phyloP scores from a whole-genome alignment of 2,888 invertebrate genomes.

The Lymantria monacha region DNA sequence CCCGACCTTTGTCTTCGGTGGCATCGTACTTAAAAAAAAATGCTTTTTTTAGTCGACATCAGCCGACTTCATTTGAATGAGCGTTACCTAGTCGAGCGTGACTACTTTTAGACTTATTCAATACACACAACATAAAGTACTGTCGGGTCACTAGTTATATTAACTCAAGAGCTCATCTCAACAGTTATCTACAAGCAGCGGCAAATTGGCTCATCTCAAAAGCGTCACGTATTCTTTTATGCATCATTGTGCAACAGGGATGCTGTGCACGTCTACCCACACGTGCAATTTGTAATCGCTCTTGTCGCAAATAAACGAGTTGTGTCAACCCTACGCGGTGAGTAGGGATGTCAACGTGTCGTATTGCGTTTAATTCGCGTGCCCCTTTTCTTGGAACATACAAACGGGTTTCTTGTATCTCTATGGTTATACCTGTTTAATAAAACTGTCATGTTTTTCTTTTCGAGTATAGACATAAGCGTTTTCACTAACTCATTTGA shows the following conservation, averaged over 20 bases:
- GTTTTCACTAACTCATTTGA: too few relatives aligned
- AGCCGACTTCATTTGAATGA: too few relatives aligned
- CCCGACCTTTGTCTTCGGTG: too few relatives aligned
- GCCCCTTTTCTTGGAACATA: slow-evolving; percentile 16
- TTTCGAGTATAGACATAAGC: too few relatives aligned
- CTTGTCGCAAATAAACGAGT: slow-evolving; percentile 34
- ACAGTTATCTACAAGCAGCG: slow-evolving; percentile 16
- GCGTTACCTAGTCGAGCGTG: too few relatives aligned
- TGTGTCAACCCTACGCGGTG: slow-evolving; percentile 30
- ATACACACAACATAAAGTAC: too few relatives aligned
- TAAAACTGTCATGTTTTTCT: slow-evolving; percentile 15
- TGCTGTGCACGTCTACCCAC: slow-evolving; percentile 38
- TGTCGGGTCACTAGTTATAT: neutral
- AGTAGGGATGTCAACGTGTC: slow-evolving; percentile 27
- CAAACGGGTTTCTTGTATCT: slow-evolving; percentile 15
- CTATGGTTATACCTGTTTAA: slow-evolving; percentile 15
- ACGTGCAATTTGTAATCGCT: slow-evolving; percentile 39
- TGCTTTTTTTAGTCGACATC: too few relatives aligned
- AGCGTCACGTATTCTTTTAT: slow-evolving; percentile 47
- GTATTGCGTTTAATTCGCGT: slow-evolving; percentile 9
- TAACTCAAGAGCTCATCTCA: slow-evolving; percentile 11
- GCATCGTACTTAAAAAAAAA: too few relatives aligned
- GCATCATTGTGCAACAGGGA: slow-evolving; percentile 51
- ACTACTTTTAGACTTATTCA: too few relatives aligned
- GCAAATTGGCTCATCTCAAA: slow-evolving; percentile 56